Percentiles rank a stretch among this genome's conserved stretches.
Conservation (phyloP, 2,888 invertebrate genomes). For the Tribolium freemani region DNA sequence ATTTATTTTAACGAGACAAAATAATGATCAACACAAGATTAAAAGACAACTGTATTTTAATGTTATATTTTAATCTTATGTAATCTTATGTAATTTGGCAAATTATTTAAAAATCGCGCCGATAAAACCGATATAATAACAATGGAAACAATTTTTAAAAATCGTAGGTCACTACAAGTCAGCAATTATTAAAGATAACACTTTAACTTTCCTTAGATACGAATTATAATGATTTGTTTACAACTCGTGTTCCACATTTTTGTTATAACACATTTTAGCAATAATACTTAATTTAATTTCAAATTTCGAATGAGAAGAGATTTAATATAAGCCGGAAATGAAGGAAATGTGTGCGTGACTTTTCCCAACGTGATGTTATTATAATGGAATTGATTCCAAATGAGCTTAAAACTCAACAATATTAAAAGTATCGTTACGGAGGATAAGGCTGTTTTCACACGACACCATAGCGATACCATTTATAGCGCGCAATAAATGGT, state of each 20-base stretch:
- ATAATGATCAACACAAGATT: neutral
- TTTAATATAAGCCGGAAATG: too few relatives aligned
- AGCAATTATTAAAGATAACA: conserved; percentile 29
- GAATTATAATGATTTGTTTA: conserved; percentile 34
- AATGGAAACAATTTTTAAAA: conserved; percentile 16
- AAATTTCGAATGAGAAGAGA: neutral
- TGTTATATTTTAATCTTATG: too few relatives aligned
- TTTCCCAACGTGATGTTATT: neutral
- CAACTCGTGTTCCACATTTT: conserved; percentile 15
- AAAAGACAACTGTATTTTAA: too few relatives aligned
- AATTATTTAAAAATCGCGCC: too few relatives aligned
- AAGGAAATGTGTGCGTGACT: neutral
- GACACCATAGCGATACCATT: too few relatives aligned
- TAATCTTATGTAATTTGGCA: too few relatives aligned
- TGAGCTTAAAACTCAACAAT: neutral
- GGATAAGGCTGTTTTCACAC: too few relatives aligned
- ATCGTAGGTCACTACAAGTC: conserved; percentile 16
- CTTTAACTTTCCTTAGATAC: conserved; percentile 18
- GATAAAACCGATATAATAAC: neutral
- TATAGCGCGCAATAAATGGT: too few relatives aligned
- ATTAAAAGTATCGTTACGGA: neutral
- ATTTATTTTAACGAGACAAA: neutral
- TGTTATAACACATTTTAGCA: neutral
- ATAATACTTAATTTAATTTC: neutral
- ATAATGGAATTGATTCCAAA: neutral